Base-by-base conservation (phyloP, 1,140 invertebrate species). In the Drosophila repletoides region DNA sequence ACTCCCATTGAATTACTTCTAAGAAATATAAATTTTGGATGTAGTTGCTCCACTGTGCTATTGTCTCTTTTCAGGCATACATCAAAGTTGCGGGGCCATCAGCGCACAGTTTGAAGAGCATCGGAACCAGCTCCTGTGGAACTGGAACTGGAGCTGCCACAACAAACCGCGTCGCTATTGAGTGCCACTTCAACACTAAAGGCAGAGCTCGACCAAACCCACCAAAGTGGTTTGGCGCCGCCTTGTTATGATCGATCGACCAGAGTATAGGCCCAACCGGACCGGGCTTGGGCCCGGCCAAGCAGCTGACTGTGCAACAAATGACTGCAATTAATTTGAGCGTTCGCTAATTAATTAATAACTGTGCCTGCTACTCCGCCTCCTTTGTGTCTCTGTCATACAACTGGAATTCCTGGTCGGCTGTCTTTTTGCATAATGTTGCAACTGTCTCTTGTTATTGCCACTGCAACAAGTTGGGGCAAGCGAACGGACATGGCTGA, bases 281-380 rank as follows among this genome's bases (percentile, higher is more conserved):
- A n/a, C n/a, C n/a, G 36, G 14, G 7, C 10, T 21, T 15, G 31
- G 22, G 5, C 2, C 22, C 28, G 31, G 21, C 26, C 72, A 55
- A 46, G 48, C 68, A 36, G 64, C 71, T 80, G 76, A 66, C 76
- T 80, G 76, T 67, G 76, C 76, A 75, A 67, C 76, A 80, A 80
- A 80, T 80, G 52, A 22, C 51, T 75, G 76, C 76, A 80, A 80
- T 80, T 80, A 75, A 80, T 80, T 72, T 76, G 79, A 71, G 56
- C 61, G 66, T 76, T 75, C 72, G 72, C 58, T 80, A 81, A 81
- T 80, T 80, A 80, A 80, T 80, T 80, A 80, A 81, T 81, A 81
- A 72, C 76, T 45, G 40, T 51, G 66, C 55, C 49, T 26, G 58
- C 43, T 36, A 21, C 14, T 48, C 10, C 1, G n/a, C 49, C 19